Base-by-base conservation (phyloP, 2,888 invertebrate genomes). In the Diplazon laetatorius region DNA sequence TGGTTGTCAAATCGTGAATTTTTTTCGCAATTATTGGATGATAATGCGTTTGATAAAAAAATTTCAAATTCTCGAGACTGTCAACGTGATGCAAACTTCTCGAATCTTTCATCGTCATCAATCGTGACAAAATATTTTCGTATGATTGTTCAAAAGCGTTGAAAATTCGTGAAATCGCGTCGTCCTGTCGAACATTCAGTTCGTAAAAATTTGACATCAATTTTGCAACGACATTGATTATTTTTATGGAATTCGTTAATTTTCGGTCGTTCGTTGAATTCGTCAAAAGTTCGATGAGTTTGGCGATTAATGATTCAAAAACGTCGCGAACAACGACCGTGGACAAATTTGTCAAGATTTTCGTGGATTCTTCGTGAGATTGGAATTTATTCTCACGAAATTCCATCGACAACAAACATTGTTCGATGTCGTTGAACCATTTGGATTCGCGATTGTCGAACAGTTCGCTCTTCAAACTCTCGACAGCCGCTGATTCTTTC, bases 341-440 rank as follows among this genome's bases (percentile, higher is more conserved):
- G 62, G 35, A 68, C 60, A 71, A 39, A 76, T 57, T 81, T 78
- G 80, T 25, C 46, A 57, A 30, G 22, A 22, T 39, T 10, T 68
- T 78, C 4, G n/a, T 81, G 8, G 86, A 83, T 22, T 86, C 76
- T 70, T 76, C 68, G 5, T 20, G 3, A 63, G 18, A 5, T 22
- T 30, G 35, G 87, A 78, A 18, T 85, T 85, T 10, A 87, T 78
- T 73, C 82, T 78, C 37, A 74, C 83, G 16, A 89, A 80, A 71
- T 85, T 78, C 59, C 22, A 87, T 52, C 12, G 85, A 81, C 18
- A 85, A 69, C 14, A 86, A 82, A 44, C 85, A 89, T 16, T 73
- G 69, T 37, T 87, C 85, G 18, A 89, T 85, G 16, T 85, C 69
- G 20, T 82, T 57, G 12, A 80, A 18, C 55, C 30, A 66, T 35